Conservation (phyloP, 2,888 invertebrate species). For the Buathra laborator region DNA sequence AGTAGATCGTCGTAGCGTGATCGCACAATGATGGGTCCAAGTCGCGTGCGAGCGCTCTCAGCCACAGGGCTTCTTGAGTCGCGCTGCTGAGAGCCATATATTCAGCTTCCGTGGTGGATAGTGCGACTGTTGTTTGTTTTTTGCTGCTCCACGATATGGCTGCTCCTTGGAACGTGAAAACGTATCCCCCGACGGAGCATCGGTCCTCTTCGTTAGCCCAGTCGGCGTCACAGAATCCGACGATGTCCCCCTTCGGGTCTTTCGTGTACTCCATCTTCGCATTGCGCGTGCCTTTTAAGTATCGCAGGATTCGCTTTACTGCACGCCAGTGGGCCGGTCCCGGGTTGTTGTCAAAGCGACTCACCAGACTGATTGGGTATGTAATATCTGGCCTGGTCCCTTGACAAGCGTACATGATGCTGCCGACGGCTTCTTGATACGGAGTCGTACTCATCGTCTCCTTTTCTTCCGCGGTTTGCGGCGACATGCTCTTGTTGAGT, state of each 20-base stretch:
- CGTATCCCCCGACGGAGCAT: constrained; percentile 74
- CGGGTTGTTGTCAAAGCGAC: constrained; percentile 42
- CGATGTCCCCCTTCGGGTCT: not conserved
- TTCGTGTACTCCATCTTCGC: constrained; percentile 31
- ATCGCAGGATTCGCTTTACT: constrained; percentile 48
- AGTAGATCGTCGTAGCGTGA: constrained; percentile 36
- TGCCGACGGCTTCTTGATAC: constrained; percentile 52
- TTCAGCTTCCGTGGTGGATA: constrained; percentile 67
- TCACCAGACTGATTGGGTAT: constrained; percentile 40
- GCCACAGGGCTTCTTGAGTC: constrained; percentile 73
- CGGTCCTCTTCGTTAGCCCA: constrained; percentile 71
- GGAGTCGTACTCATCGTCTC: constrained; percentile 24
- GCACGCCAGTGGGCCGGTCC: constrained; percentile 56
- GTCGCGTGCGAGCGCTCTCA: constrained; percentile 60
- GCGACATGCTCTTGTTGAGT: constrained; percentile 30
- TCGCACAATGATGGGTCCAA: constrained; percentile 26
- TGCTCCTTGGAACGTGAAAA: constrained; percentile 72
- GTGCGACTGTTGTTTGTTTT: constrained; percentile 72
- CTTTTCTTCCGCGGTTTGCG: constrained; percentile 46
- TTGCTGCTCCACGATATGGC: constrained; percentile 75
- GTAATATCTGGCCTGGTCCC: constrained; percentile 60
- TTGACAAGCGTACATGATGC: constrained; percentile 47
- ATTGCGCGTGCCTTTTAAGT: constrained; percentile 50
- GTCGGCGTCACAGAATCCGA: constrained; percentile 48
- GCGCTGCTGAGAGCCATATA: constrained; percentile 62